A percentile compares a stretch with the other conserved stretches of the same genome.
phyloP scores from a whole-genome alignment of 2,888 invertebrate genomes.

The Yponomeuta evonymella region DNA sequence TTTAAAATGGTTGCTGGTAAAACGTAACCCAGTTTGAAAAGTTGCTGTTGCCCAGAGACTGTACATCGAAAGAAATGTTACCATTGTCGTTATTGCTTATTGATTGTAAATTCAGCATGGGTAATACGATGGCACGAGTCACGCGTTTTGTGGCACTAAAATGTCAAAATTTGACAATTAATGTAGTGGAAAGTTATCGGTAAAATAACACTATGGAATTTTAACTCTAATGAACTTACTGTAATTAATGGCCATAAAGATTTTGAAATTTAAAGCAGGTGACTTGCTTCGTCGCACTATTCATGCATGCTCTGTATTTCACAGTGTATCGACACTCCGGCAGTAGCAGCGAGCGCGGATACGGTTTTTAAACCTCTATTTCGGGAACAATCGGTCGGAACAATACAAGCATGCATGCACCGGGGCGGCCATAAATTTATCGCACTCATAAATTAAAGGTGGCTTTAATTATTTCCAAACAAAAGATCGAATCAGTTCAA shows the following conservation, averaged over 20 bases:
- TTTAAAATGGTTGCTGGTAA: no score
- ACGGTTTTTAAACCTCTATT: constrained; percentile 17
- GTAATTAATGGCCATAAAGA: no score
- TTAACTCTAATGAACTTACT: no score
- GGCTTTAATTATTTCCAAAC: constrained; percentile 42
- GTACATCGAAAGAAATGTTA: not conserved
- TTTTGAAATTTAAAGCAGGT: no score
- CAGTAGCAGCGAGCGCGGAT: not conserved
- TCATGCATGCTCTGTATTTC: not conserved
- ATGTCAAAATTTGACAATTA: no score
- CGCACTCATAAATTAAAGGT: constrained; percentile 36
- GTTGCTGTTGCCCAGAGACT: no score
- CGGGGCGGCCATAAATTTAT: constrained; percentile 28
- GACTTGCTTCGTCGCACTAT: no score
- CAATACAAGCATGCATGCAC: constrained; percentile 16
- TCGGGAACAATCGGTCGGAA: constrained; percentile 6
- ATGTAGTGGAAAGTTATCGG: no score
- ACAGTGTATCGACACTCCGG: not conserved
- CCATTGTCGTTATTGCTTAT: not conserved
- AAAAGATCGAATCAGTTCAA: constrained; percentile 39
- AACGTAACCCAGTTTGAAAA: no score
- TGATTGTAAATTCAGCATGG: not conserved
- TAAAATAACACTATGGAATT: no score
- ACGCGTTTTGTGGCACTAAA: no score
- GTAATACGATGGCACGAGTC: no score